These are phyloP conservation scores for Cyprinodon variegatus DNA, from an alignment of 2,113 vertebrate species.

Conservation along the genomic window DNA sequence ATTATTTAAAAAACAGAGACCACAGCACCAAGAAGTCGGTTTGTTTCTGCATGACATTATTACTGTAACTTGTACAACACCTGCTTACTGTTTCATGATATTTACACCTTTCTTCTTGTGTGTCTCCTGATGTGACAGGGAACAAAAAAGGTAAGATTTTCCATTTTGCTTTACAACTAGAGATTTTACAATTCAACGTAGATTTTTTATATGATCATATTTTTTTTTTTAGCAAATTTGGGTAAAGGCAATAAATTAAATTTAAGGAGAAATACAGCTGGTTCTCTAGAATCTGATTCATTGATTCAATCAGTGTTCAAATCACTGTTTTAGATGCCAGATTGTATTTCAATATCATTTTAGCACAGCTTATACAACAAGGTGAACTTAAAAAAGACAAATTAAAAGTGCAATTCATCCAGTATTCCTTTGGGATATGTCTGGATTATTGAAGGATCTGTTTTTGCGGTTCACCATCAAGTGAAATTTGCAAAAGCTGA, in stretches of 20 bases:
- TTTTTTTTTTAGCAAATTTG: background rate
- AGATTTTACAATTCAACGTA: background rate
- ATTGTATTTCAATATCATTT: background rate
- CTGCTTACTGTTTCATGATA: slow-evolving; percentile 42
- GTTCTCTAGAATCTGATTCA: too few species aligned
- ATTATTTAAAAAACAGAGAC: background rate
- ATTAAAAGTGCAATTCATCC: background rate
- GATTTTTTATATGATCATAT: too few species aligned
- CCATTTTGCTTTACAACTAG: background rate
- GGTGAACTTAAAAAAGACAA: too few species aligned
- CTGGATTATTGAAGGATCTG: background rate
- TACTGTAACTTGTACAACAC: slow-evolving; percentile 13
- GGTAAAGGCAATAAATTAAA: background rate
- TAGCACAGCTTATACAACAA: background rate
- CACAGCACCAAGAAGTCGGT: too few species aligned
- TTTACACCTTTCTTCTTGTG: slow-evolving; percentile 60
- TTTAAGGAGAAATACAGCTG: background rate
- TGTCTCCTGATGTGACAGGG: slow-evolving; percentile 81
- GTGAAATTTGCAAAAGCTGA: background rate
- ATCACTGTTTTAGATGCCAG: background rate
- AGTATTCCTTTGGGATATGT: background rate
- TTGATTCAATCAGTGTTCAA: background rate
- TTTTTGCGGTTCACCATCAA: background rate
- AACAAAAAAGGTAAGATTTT: slow-evolving; percentile 93
- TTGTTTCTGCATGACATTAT: background rate